Conservation (phyloP, 1,140 invertebrate species). For the Drosophila parvula region DNA sequence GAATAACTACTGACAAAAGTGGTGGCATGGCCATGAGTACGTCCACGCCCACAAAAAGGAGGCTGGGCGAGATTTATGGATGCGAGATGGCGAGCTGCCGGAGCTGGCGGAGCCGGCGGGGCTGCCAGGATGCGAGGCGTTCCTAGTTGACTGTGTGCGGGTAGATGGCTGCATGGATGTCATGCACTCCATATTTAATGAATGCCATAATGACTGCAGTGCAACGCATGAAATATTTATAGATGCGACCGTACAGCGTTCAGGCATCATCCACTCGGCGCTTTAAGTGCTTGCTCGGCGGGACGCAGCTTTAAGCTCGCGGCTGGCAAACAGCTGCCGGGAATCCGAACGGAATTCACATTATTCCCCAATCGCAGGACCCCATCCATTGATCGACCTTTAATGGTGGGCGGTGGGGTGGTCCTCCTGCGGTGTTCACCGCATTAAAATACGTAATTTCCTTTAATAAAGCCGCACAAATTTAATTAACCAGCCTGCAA, state of each 20-base stretch:
- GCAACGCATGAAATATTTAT: slow-evolving; percentile 81
- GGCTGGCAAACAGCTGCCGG: slow-evolving; percentile 48
- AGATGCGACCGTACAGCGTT: slow-evolving; percentile 57
- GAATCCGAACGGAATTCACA: slow-evolving; percentile 48
- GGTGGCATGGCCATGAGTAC: slow-evolving; percentile 40
- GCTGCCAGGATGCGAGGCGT: slow-evolving; percentile 29
- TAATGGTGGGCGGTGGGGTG: slow-evolving; percentile 40
- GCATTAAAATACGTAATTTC: slow-evolving; percentile 76
- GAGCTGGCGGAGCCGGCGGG: not conserved
- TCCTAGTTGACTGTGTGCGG: slow-evolving; percentile 62
- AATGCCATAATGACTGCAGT: slow-evolving; percentile 82
- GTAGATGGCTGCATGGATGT: slow-evolving; percentile 26
- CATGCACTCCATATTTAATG: slow-evolving; percentile 76
- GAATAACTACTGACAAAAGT: slow-evolving; percentile 72
- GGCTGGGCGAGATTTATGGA: slow-evolving; percentile 70
- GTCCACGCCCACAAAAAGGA: slow-evolving; percentile 16
- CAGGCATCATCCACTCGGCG: slow-evolving; percentile 23
- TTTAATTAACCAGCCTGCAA: slow-evolving; percentile 83
- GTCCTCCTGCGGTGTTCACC: slow-evolving; percentile 35
- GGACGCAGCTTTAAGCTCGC: slow-evolving; percentile 36
- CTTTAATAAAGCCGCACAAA: slow-evolving; percentile 83
- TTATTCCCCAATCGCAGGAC: slow-evolving; percentile 27
- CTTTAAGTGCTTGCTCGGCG: slow-evolving; percentile 53
- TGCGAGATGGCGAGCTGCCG: slow-evolving; percentile 25
- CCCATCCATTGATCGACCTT: slow-evolving; percentile 30